Conservation (phyloP, 1,140 invertebrate species). For the Trichogramma pretiosum region DNA sequence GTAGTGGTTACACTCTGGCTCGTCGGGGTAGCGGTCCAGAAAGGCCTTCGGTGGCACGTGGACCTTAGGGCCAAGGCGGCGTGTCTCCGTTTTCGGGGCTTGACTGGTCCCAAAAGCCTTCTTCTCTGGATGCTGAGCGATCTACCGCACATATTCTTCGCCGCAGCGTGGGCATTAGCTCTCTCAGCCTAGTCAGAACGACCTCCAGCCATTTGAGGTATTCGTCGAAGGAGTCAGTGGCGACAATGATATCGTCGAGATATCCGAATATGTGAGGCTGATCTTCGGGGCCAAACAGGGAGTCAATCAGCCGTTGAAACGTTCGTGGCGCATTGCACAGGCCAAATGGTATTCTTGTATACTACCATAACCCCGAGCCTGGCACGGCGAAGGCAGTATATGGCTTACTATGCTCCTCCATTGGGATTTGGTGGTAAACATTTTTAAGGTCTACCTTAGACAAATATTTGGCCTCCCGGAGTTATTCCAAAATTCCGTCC, state of each 20-base stretch:
- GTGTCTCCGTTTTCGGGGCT: no score
- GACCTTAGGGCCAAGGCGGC: no score
- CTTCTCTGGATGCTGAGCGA: no score
- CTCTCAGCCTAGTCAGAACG: no score
- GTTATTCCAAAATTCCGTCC: not conserved
- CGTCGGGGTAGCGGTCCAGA: no score
- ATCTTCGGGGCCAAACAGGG: not conserved
- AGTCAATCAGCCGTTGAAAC: not conserved
- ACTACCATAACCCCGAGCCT: constrained; percentile 1
- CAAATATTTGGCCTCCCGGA: no score
- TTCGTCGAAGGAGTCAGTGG: not conserved
- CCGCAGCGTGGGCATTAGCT: no score
- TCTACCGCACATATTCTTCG: no score
- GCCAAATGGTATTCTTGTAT: not conserved
- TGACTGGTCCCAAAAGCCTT: no score
- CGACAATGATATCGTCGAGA: constrained; percentile 5
- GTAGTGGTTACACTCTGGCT: no score
- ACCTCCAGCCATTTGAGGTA: not conserved
- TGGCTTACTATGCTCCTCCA: not conserved
- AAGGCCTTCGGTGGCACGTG: no score
- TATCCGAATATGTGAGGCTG: constrained; percentile 1
- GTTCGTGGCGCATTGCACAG: not conserved
- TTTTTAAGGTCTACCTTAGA: not conserved
- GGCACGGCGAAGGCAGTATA: constrained; percentile 1
- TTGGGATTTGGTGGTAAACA: not conserved